A percentile compares a stretch with the other conserved stretches of the same genome.
Conservation (phyloP, 2,888 invertebrate genomes). For the Drosophila macrospina region DNA sequence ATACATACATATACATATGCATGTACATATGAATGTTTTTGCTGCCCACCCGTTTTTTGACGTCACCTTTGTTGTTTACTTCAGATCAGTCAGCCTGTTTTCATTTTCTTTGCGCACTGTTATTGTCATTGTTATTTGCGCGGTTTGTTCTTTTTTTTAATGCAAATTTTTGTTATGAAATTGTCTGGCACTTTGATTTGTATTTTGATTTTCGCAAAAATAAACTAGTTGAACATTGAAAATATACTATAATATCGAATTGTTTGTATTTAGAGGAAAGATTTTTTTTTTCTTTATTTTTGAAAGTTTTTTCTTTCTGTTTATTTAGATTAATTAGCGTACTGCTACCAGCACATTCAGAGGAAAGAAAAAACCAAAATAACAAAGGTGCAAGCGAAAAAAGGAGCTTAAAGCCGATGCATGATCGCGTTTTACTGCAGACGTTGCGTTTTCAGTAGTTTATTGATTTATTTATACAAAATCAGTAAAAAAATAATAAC, state of each 20-base stretch:
- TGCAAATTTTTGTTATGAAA: constrained; percentile 79
- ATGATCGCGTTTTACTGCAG: constrained; percentile 25
- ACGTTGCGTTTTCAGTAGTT: constrained; percentile 38
- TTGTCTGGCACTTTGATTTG: constrained; percentile 72
- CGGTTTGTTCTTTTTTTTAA: constrained; percentile 34
- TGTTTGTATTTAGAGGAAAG: constrained; percentile 28
- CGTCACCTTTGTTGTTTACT: constrained; percentile 82
- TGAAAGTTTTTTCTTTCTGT: too few relatives aligned
- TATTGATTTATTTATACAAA: constrained; percentile 65
- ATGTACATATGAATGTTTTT: neutral
- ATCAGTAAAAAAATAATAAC: constrained; percentile 23
- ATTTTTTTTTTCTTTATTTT: too few relatives aligned
- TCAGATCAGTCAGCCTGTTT: constrained; percentile 63
- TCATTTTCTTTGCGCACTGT: constrained; percentile 63
- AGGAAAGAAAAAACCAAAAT: too few relatives aligned
- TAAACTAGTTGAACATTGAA: constrained; percentile 50
- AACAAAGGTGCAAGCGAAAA: constrained; percentile 14
- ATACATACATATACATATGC: constrained; percentile 2
- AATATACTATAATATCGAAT: constrained; percentile 26
- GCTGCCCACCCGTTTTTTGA: constrained; percentile 65
- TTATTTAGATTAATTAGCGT: too few relatives aligned
- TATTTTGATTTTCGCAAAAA: constrained; percentile 64
- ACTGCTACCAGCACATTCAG: too few relatives aligned
- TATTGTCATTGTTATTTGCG: constrained; percentile 49
- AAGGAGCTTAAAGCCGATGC: constrained; percentile 25